phyloP scores from a whole-genome alignment of 2,888 invertebrate genomes.

The Mythimna lalbum region DNA sequence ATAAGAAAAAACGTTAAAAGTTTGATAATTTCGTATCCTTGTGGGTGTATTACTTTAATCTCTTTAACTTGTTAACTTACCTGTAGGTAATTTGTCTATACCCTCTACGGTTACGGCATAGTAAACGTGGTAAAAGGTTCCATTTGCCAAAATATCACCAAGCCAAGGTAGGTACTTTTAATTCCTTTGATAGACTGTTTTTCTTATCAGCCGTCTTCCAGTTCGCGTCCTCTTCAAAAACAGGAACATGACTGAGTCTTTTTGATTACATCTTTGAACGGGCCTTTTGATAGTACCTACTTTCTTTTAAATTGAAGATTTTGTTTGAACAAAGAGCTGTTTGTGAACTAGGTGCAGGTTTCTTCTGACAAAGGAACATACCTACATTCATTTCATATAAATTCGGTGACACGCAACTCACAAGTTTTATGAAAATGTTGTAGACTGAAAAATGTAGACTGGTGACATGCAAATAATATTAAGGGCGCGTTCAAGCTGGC shows the following conservation, averaged over 20 bases:
- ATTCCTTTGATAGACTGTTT: conserved; percentile 63
- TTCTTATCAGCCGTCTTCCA: conserved; percentile 65
- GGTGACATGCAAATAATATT: conserved; percentile 54
- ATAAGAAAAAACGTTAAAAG: no score
- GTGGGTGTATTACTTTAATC: neutral
- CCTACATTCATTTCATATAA: conserved; percentile 12
- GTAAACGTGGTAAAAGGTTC: conserved; percentile 36
- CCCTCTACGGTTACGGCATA: conserved; percentile 13
- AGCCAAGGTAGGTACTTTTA: conserved; percentile 62
- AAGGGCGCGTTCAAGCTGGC: conserved; percentile 40
- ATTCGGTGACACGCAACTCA: conserved; percentile 27
- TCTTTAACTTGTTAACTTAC: neutral
- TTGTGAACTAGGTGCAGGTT: conserved; percentile 32
- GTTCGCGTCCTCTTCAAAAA: conserved; percentile 63
- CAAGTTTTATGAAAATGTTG: conserved; percentile 29
- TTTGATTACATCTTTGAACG: conserved; percentile 61
- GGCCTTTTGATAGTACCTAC: conserved; percentile 42
- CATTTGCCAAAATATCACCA: conserved; percentile 35
- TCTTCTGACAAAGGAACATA: conserved; percentile 18
- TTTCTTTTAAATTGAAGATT: conserved; percentile 48
- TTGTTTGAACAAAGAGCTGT: conserved; percentile 41
- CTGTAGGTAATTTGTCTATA: neutral
- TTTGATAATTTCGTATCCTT: no score
- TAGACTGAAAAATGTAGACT: conserved; percentile 29
- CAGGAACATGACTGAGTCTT: conserved; percentile 57